Conservation (phyloP, 1,140 invertebrate species). For the Drosophila melanogaster region Release_6_plus_ISO1_MT NT_037436.4:3915501-3916000, state of each 20-base stretch:
- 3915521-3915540: slow-evolving; percentile 31
- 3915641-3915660: slow-evolving; percentile 43
- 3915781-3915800: no score
- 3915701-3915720: background rate
- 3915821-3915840: no score
- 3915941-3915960: background rate
- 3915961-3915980: background rate
- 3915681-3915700: slow-evolving; percentile 1
- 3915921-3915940: slow-evolving; percentile 5
- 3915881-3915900: no score
- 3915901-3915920: background rate
- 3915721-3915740: slow-evolving; percentile 7
- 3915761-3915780: no score
- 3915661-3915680: slow-evolving; percentile 55
- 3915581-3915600: slow-evolving; percentile 31
- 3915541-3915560: slow-evolving; percentile 9
- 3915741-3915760: no score
- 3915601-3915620: slow-evolving; percentile 36
- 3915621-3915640: slow-evolving; percentile 54
- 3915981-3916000: slow-evolving; percentile 7
- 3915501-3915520: slow-evolving; percentile 12
- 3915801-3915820: no score
- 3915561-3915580: slow-evolving; percentile 24
- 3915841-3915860: no score
- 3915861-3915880: no score